Base-by-base conservation (phyloP, 2,888 invertebrate species). In the Lamellibrachia satsuma region DNA sequence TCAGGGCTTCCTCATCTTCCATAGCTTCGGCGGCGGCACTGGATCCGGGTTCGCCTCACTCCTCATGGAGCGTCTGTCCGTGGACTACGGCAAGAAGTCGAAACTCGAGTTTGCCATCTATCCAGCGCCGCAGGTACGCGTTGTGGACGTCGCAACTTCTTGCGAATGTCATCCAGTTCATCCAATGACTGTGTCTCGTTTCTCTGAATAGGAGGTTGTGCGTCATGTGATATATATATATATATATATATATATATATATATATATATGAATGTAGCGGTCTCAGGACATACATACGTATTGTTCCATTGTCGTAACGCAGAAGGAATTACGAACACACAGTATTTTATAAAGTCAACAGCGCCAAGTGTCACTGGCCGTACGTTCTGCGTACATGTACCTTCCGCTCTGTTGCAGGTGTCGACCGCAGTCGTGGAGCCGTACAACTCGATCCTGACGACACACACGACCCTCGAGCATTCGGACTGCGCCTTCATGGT, bases 401-500 rank as follows among this genome's bases (percentile, higher is more conserved):
- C 75, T 15, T n/a, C 75, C 6, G 15, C 1, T 75, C 75, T 75
- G 75, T 75, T 75, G 22, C n/a, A 75, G 75, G 92, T 94, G n/a
- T 94, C 94, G 15, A 94, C 94, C 11, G 94, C 94, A 52, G 94
- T 94, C 15, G 94, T 94, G 11, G 94, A 94, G 93, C 94, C 94
- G 8, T 94, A 94, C 93, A 94, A 94, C 94, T 93, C 99, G 0
- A 98, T 99, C 93, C 95, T 99, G 95, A 99, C 98, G 96, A 99
- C 99, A 93, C 99, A 99, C 97, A 99, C 99, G 92, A 99, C 99
- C 93, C 94, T 97, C 93, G 99, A 99, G 97, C 99, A 99, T 97
- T 98, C 98, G 0, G 99, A 99, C 97, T 99, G 99, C 97, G 98
- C 99, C 91, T 95, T 95, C 93, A 98, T 99, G 93, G 98, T 96